Evolutionary conservation across 2,888 invertebrate genomes (phyloP).

Genomic region (Netelia virgata): DNA sequence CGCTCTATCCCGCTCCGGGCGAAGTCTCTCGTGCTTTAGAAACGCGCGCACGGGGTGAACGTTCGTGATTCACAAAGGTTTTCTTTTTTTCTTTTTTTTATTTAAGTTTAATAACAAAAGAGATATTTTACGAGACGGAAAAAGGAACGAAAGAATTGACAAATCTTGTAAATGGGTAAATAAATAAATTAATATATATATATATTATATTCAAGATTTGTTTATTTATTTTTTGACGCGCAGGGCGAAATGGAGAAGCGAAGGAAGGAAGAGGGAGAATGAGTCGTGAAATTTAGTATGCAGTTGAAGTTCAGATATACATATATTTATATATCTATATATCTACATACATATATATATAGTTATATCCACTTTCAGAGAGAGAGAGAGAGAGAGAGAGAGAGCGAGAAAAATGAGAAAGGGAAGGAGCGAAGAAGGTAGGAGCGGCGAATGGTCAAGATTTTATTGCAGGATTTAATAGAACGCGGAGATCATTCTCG

Average conservation of each 20-base stretch:
- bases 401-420: no score
- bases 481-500: slow-evolving; percentile 9
- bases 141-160: background rate
- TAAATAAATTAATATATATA: no score
- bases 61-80: slow-evolving; percentile 48
- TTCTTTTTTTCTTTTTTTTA: background rate
- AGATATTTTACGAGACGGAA: background rate
- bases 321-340: no score
- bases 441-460: slow-evolving; percentile 1
- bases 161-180: no score
- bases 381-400: background rate
- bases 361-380: background rate
- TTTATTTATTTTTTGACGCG: no score
- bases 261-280: background rate
- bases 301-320: background rate
- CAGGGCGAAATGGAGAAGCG: background rate
- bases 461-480: slow-evolving; percentile 56
- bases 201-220: no score
- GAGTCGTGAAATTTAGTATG: slow-evolving; percentile 21
- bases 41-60: slow-evolving; percentile 45
- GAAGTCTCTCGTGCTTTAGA: slow-evolving; percentile 50
- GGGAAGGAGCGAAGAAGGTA: no score
- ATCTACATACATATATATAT: no score
- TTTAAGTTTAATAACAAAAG: slow-evolving; percentile 8
- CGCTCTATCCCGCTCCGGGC: slow-evolving; percentile 51